Percentiles rank a stretch among this genome's conserved stretches.
Conservation (phyloP, 1,140 invertebrate species). For the Diploscapter pachys region DNA sequence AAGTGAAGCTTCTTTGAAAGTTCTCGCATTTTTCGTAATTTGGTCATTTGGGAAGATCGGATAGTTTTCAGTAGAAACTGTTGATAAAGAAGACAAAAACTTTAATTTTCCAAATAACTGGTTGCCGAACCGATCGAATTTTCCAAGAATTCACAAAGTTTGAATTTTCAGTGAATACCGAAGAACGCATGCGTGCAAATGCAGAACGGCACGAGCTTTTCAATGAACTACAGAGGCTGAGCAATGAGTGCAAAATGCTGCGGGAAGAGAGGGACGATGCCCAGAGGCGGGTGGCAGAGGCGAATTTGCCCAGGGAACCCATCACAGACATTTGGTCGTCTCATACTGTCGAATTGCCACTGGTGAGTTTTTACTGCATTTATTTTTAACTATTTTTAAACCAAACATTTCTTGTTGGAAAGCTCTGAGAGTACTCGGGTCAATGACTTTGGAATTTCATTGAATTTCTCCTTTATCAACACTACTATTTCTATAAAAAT, state of each 20-base stretch:
- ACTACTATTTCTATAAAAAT: too few relatives aligned
- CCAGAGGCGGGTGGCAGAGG: constrained; percentile 17
- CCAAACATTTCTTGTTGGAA: too few relatives aligned
- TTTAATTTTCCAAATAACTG: background rate
- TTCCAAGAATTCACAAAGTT: too few relatives aligned
- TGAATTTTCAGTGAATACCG: constrained; percentile 8
- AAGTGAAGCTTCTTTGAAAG: too few relatives aligned
- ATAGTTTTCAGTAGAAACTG: background rate
- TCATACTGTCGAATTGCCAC: constrained; percentile 19
- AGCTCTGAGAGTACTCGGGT: too few relatives aligned
- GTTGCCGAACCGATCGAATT: too few relatives aligned
- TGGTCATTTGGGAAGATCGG: too few relatives aligned
- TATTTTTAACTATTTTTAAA: too few relatives aligned
- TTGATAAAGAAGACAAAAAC: background rate
- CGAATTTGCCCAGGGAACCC: constrained; percentile 25
- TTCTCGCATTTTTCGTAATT: too few relatives aligned
- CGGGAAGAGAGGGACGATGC: constrained; percentile 32
- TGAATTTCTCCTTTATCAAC: too few relatives aligned
- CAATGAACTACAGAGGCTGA: constrained; percentile 9
- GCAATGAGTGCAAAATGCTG: constrained; percentile 23
- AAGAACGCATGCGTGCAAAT: constrained; percentile 15
- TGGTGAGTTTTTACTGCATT: constrained; percentile 7
- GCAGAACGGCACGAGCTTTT: background rate
- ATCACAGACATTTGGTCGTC: constrained; percentile 34
- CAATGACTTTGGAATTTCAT: too few relatives aligned